Conservation (phyloP, 1,140 invertebrate species). For the Papilio xuthus region DNA sequence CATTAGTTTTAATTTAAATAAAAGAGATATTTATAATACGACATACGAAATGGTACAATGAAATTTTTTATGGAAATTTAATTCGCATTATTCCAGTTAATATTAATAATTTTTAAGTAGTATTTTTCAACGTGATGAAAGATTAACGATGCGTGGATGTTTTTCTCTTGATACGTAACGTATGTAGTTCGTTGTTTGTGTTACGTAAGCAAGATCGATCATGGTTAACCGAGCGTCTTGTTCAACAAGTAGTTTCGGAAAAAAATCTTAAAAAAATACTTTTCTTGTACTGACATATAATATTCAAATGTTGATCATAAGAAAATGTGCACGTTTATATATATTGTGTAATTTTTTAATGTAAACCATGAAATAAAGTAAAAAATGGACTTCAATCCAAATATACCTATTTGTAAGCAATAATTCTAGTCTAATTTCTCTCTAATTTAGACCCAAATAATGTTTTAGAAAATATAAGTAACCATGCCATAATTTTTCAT, state of each 20-base stretch:
- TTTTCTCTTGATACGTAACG: slow-evolving; percentile 4
- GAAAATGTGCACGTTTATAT: too few species aligned
- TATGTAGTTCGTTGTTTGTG: not conserved
- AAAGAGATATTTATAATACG: too few species aligned
- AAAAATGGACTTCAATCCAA: too few species aligned
- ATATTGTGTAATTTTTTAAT: too few species aligned
- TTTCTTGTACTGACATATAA: not conserved
- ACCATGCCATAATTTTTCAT: not conserved
- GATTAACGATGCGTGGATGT: slow-evolving; percentile 21
- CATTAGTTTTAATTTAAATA: too few species aligned
- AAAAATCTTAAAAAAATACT: not conserved
- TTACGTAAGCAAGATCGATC: slow-evolving; percentile 23
- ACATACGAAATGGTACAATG: too few species aligned
- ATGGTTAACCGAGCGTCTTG: slow-evolving; percentile 13
- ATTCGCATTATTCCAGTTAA: not conserved
- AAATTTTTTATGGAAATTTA: not conserved
- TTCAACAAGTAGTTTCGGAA: not conserved
- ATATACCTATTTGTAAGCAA: not conserved
- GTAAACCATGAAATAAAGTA: too few species aligned
- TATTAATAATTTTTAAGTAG: not conserved
- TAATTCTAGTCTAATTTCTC: not conserved
- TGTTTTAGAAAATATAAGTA: too few species aligned
- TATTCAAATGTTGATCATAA: not conserved
- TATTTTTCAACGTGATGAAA: not conserved
- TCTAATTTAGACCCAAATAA: too few species aligned